Percentiles rank a stretch among this genome's conserved stretches.
These are phyloP conservation scores for Phylloscopus whistleri DNA, from an alignment of 2,113 vertebrate species.

Conservation along the genomic window DNA sequence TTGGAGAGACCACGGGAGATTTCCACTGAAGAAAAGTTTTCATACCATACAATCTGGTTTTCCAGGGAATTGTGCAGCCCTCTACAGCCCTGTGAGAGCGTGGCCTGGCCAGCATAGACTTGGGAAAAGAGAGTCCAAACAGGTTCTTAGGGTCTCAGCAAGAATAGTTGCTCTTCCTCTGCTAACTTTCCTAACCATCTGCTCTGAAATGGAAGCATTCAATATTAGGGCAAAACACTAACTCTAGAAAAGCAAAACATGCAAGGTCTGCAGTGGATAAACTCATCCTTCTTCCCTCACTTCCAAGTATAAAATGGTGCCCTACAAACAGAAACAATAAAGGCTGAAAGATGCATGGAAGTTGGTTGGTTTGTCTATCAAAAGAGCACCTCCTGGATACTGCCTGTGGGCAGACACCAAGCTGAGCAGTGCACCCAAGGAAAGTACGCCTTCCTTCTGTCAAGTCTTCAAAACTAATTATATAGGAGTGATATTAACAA, in stretches of 20 bases:
- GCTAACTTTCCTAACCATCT: background rate
- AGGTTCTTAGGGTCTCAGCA: background rate
- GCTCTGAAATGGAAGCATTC: background rate
- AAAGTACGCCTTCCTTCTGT: background rate
- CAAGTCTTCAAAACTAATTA: background rate
- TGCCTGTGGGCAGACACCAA: background rate
- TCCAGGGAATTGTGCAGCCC: background rate
- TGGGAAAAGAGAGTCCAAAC: background rate
- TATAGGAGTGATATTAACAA: background rate
- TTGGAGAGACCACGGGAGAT: background rate
- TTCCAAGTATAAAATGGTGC: background rate
- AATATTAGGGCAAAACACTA: background rate
- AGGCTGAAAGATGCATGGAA: background rate
- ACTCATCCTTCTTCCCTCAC: background rate
- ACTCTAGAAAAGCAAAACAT: background rate
- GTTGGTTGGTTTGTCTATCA: background rate
- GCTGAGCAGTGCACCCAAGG: background rate
- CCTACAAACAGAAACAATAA: background rate
- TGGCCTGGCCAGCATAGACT: fast-evolving
- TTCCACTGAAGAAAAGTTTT: background rate
- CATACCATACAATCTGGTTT: fast-evolving
- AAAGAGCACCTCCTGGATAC: background rate
- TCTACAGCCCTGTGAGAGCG: background rate
- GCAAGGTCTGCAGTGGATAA: background rate
- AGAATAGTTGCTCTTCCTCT: background rate